Conservation (phyloP, 2,113 vertebrate genomes). For the Phrynosoma platyrhinos region DNA sequence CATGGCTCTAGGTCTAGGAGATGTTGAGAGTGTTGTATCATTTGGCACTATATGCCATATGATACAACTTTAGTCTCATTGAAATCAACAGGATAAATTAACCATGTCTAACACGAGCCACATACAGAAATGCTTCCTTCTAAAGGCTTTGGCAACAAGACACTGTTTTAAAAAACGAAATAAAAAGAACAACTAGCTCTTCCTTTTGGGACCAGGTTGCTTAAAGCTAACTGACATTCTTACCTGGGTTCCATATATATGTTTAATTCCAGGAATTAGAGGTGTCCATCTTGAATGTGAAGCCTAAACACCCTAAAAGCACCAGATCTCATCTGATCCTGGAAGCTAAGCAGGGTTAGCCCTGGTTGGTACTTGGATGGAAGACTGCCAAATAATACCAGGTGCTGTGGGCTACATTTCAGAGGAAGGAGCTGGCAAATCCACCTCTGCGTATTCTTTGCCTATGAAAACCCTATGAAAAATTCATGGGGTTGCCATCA, state of each 20-base stretch:
- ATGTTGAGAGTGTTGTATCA: fast-evolving
- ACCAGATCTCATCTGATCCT: too few relatives aligned
- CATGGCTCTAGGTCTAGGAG: not conserved
- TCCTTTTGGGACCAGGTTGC: not conserved
- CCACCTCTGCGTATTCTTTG: too few relatives aligned
- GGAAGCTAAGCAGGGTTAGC: too few relatives aligned
- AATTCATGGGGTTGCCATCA: too few relatives aligned
- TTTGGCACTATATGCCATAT: not conserved
- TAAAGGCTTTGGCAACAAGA: not conserved
- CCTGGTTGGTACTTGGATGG: too few relatives aligned
- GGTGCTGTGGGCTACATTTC: too few relatives aligned
- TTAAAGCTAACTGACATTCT: not conserved
- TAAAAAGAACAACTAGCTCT: not conserved
- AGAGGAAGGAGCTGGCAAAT: too few relatives aligned
- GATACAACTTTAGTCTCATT: too few relatives aligned
- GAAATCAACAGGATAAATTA: not conserved
- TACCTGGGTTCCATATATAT: not conserved
- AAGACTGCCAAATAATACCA: too few relatives aligned
- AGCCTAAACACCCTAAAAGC: too few relatives aligned
- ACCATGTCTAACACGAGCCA: not conserved
- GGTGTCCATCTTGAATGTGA: not conserved
- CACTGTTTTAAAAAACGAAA: too few relatives aligned
- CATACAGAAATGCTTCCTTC: not conserved
- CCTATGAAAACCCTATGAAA: too few relatives aligned
- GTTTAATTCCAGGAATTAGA: not conserved